Evolutionary conservation across 2,888 invertebrate species (phyloP).

Genomic region (Noctua janthe): DNA sequence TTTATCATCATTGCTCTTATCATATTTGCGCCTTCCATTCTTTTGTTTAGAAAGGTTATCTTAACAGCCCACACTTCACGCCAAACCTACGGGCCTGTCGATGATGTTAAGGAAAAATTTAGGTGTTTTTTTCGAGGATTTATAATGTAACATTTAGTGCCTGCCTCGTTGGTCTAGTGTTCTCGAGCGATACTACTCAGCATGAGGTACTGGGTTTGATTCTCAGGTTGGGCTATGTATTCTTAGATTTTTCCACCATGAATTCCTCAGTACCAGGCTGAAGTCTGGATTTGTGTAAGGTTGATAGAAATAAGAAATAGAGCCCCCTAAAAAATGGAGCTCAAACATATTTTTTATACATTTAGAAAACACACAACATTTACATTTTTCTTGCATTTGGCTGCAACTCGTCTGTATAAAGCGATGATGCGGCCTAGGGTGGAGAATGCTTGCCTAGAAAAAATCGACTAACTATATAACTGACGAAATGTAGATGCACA

Average conservation of each 20-base stretch:
- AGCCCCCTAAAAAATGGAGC: neutral
- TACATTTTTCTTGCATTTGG: no score
- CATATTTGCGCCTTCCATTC: conserved; percentile 77
- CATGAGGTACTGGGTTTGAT: neutral
- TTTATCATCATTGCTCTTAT: conserved; percentile 69
- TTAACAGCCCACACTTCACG: conserved; percentile 65
- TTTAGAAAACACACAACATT: no score
- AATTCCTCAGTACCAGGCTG: neutral
- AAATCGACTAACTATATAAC: no score
- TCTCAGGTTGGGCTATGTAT: neutral
- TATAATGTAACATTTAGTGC: neutral
- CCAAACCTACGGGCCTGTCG: conserved; percentile 64
- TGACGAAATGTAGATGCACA: no score
- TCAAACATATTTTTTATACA: neutral
- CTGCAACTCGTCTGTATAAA: neutral
- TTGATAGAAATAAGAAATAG: neutral
- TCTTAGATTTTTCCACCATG: neutral
- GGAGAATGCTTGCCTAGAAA: neutral
- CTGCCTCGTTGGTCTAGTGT: neutral
- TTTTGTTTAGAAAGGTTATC: conserved; percentile 72
- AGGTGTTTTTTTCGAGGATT: neutral
- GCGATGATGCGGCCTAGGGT: neutral
- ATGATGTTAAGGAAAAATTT: conserved; percentile 13
- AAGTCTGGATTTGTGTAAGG: neutral
- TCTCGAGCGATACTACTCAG: neutral